Evolutionary conservation across 2,888 invertebrate species (phyloP).

Genomic region (Drosophila mercatorum): DNA sequence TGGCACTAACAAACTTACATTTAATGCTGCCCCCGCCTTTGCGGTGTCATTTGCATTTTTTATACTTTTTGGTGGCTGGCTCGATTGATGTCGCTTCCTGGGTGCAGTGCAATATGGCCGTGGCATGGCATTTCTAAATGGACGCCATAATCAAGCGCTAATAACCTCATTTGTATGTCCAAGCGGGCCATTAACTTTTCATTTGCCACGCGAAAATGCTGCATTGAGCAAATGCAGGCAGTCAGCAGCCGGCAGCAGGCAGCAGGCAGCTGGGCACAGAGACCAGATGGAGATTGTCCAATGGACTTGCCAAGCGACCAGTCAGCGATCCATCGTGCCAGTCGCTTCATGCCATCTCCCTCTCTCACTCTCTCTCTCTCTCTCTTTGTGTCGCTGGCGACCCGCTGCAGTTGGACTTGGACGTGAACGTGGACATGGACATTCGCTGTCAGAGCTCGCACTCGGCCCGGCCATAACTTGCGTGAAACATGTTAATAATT

Average conservation of each 20-base stretch:
- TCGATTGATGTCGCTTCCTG: constrained; percentile 29
- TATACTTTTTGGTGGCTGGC: constrained; percentile 15
- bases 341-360: constrained; percentile 17
- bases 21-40: background rate
- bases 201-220: constrained; percentile 64
- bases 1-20: constrained; percentile 12
- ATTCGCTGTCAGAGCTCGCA: constrained; percentile 54
- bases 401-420: constrained; percentile 26
- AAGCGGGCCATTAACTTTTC: constrained; percentile 73
- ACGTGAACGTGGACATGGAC: constrained; percentile 43
- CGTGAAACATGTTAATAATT: constrained; percentile 84
- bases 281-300: constrained; percentile 44
- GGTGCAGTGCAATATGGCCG: constrained; percentile 16
- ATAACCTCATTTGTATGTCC: constrained; percentile 77
- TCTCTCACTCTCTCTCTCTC: background rate
- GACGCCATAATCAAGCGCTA: constrained; percentile 74
- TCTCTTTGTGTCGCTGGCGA: background rate
- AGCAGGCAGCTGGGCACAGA: constrained; percentile 17
- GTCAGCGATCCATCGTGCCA: constrained; percentile 55
- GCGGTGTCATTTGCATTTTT: constrained; percentile 21
- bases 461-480: constrained; percentile 76
- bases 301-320: constrained; percentile 38
- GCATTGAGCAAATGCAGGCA: constrained; percentile 39
- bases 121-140: constrained; percentile 60
- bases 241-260: constrained; percentile 10